These are phyloP conservation scores for Macrosiphum euphorbiae DNA, from an alignment of 2,888 invertebrate species.

Conservation along the genomic window DNA sequence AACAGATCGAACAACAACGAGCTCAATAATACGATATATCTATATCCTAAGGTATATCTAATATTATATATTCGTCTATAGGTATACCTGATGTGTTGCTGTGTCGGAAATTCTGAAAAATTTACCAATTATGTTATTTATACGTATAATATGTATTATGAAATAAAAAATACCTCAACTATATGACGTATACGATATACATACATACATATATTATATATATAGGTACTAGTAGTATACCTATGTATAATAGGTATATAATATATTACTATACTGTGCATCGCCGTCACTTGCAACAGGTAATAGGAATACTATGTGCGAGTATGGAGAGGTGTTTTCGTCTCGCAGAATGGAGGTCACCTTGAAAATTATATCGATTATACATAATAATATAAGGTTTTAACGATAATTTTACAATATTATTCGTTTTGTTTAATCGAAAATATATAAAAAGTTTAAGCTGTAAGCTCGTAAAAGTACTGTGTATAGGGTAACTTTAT, in stretches of 20 bases:
- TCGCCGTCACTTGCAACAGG: neutral
- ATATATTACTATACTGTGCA: neutral
- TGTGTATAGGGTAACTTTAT: neutral
- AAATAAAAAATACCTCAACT: neutral
- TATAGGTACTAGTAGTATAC: neutral
- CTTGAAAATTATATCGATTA: neutral
- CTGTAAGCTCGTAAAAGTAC: neutral
- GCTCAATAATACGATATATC: neutral
- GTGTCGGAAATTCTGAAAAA: neutral
- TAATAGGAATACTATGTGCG: neutral
- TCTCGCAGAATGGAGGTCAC: neutral
- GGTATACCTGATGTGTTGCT: neutral
- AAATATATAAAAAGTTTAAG: neutral
- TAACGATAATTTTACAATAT: neutral
- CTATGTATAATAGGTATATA: neutral
- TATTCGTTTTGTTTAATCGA: neutral
- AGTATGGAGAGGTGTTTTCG: neutral
- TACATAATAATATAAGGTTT: neutral
- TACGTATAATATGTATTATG: neutral
- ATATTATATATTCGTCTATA: neutral
- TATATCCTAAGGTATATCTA: too few species aligned
- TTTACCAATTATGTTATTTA: neutral
- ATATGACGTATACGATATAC: neutral
- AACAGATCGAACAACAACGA: neutral
- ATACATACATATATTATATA: neutral